Evolutionary conservation across 2,888 invertebrate species (phyloP).

Genomic region (Apotomis capreana): DNA sequence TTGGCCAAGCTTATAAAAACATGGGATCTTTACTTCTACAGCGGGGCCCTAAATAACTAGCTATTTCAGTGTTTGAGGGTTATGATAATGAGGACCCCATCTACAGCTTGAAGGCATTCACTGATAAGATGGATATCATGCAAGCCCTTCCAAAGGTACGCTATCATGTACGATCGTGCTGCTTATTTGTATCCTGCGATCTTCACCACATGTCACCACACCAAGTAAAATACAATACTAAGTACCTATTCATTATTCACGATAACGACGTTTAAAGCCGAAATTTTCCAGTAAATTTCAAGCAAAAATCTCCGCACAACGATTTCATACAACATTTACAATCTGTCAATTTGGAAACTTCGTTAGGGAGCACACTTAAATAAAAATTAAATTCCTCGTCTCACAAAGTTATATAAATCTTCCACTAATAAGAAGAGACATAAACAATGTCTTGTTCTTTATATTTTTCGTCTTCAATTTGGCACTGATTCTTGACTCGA

Average conservation of each 20-base stretch:
- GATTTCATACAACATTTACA: constrained; percentile 29
- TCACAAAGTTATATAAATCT: constrained; percentile 63
- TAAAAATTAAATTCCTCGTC: constrained; percentile 37
- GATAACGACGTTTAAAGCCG: neutral
- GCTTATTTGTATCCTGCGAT: too few relatives aligned
- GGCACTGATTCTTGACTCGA: constrained; percentile 58
- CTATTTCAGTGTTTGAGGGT: too few relatives aligned
- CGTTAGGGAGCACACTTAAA: constrained; percentile 30
- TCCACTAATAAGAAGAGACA: constrained; percentile 71
- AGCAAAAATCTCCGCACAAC: neutral
- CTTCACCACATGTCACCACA: too few relatives aligned
- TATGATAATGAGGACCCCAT: too few relatives aligned
- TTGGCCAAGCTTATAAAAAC: too few relatives aligned
- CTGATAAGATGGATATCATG: too few relatives aligned
- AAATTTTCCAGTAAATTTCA: neutral
- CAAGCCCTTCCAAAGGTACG: too few relatives aligned
- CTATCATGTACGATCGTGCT: too few relatives aligned
- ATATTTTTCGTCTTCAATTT: constrained; percentile 55
- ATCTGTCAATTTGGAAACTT: constrained; percentile 36
- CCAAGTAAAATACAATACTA: neutral
- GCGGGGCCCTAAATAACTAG: too few relatives aligned
- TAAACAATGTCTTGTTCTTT: constrained; percentile 64
- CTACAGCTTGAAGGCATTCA: too few relatives aligned
- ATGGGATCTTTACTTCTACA: too few relatives aligned
- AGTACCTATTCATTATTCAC: neutral